Percentiles rank a stretch among this genome's conserved stretches.
These are phyloP conservation scores for Deilephila porcellus DNA, from an alignment of 2,888 invertebrate genomes.

Conservation along the genomic window DNA sequence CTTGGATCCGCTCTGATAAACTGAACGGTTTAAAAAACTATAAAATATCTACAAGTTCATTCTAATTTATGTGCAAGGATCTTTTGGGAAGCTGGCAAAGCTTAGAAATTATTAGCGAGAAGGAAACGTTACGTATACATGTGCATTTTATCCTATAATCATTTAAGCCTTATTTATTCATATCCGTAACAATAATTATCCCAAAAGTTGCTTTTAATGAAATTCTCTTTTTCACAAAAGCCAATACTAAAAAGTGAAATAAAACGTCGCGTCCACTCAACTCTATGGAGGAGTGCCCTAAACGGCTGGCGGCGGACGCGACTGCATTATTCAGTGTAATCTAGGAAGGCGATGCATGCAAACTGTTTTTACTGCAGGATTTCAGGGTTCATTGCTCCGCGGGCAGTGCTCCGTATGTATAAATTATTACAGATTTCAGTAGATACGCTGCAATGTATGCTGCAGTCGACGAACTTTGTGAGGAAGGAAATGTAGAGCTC, in stretches of 20 bases:
- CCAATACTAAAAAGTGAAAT: neutral
- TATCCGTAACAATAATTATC: too few species aligned
- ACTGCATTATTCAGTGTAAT: conserved; percentile 68
- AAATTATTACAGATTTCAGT: conserved; percentile 12
- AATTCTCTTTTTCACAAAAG: neutral
- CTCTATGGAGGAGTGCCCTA: conserved; percentile 33
- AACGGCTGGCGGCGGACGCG: conserved; percentile 46
- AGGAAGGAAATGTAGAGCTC: neutral
- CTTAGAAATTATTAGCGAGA: too few species aligned
- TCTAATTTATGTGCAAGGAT: too few species aligned
- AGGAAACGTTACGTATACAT: too few species aligned
- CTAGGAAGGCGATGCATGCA: conserved; percentile 65
- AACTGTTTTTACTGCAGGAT: conserved; percentile 39
- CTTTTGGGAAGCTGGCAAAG: too few species aligned
- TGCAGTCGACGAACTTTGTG: conserved; percentile 2
- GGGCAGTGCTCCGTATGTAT: conserved; percentile 16
- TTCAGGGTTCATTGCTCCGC: conserved; percentile 50
- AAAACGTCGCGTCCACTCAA: conserved; percentile 21
- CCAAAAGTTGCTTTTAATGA: too few species aligned
- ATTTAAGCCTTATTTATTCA: too few species aligned
- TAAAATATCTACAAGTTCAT: neutral
- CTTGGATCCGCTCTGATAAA: neutral
- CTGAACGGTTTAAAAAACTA: neutral
- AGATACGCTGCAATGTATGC: conserved; percentile 4
- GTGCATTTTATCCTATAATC: too few species aligned